Evolutionary conservation across 1,140 invertebrate genomes (phyloP), one percentile per base, ranked within the genome.

Genomic region (Caligus rogercresseyi): DNA sequence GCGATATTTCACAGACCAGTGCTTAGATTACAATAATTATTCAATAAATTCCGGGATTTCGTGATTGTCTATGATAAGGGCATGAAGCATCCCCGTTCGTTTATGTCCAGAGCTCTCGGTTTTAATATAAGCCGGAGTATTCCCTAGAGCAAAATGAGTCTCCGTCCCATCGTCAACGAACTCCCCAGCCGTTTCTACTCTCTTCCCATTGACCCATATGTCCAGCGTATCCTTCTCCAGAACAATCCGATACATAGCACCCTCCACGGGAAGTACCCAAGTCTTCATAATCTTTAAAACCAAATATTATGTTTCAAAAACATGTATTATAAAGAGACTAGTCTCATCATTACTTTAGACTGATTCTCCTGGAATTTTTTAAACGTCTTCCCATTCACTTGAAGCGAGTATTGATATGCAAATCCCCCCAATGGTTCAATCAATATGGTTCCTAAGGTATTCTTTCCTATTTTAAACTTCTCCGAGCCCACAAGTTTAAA

Each of bases 141-240:
- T 74, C 2, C 69, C 75, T 11, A 85, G 69, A 21, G 75, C 70
- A 71, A 89, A 89, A 68, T 83, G 80, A 2, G 85, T 89, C 71
- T 85, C 83, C n/a, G 84, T 87, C 51, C 86, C 87, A 63, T 82
- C 79, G 60, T 87, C 82, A 7, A 82, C 81, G 72, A 89, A 89
- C 69, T 82, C 82, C 52, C 80, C 83, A 53, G 77, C 74, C 21
- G 78, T 79, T 52, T 85, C 79, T 4, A 81, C 71, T 71, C 81
- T 79, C 63, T 78, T 68, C 43, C 86, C 86, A 73, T 88, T 87
- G 0, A 85, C 78, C 82, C 84, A 87, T 31, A 88, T 77, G 69
- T 83, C 81, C 63, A 87, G 73, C 13, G 82, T 82, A 63, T 84
- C 81, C 73, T 86, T 87, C 73, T 88, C 86, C 84, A 90, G 73